phyloP scores from a whole-genome alignment of 2,113 vertebrate species.

The Halichoerus grypus region DNA sequence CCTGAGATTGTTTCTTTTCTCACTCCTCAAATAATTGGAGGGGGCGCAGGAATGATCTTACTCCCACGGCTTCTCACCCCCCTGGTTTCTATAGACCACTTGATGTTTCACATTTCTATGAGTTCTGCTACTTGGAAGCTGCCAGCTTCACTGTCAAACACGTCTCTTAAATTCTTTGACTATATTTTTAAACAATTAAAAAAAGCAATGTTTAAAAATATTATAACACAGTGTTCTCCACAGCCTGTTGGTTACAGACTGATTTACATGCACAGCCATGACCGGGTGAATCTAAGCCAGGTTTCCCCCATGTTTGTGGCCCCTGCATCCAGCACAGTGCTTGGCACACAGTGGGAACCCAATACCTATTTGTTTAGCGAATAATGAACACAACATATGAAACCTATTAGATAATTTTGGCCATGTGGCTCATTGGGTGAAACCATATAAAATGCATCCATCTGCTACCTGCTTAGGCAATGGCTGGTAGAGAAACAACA shows the following conservation, averaged over 20 bases:
- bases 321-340: background rate
- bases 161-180: background rate
- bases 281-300: background rate
- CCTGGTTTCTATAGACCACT: background rate
- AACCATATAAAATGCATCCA: background rate
- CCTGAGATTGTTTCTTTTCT: background rate
- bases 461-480: background rate
- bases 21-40: background rate
- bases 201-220: slow-evolving; percentile 1
- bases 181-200: slow-evolving; percentile 45
- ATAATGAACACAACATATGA: background rate
- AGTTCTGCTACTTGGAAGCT: background rate
- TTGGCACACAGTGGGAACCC: background rate
- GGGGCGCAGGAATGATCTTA: background rate
- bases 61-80: background rate
- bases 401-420: background rate
- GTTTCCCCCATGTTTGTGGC: background rate
- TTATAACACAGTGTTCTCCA: background rate
- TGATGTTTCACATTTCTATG: background rate
- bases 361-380: background rate
- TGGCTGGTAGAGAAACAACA: background rate
- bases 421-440: background rate
- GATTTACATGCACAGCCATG: background rate
- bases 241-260: background rate
- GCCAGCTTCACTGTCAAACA: background rate